Conservation (phyloP, 1,140 invertebrate species). For the Drosophila melanogaster region Release_6_plus_ISO1_MT NT_037436.4:9760501-9761000, state of each 20-base stretch:
- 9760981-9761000: neutral
- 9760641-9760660: neutral
- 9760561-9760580: conserved; percentile 13
- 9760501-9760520: neutral
- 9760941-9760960: conserved; percentile 46
- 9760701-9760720: neutral
- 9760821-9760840: conserved; percentile 27
- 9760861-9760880: conserved; percentile 73
- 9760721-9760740: neutral
- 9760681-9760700: neutral
- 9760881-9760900: conserved; percentile 56
- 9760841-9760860: conserved; percentile 65
- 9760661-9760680: neutral
- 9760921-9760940: conserved; percentile 58
- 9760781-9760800: conserved; percentile 20
- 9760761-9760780: conserved; percentile 18
- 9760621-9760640: no score
- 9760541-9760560: conserved; percentile 13
- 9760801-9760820: neutral
- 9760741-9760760: neutral
- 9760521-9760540: conserved; percentile 17
- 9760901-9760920: conserved; percentile 54
- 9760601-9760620: conserved; percentile 15
- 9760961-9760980: conserved; percentile 23
- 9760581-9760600: conserved; percentile 5